Conservation (phyloP, 2,888 invertebrate genomes). For the Pollenia angustigena region DNA sequence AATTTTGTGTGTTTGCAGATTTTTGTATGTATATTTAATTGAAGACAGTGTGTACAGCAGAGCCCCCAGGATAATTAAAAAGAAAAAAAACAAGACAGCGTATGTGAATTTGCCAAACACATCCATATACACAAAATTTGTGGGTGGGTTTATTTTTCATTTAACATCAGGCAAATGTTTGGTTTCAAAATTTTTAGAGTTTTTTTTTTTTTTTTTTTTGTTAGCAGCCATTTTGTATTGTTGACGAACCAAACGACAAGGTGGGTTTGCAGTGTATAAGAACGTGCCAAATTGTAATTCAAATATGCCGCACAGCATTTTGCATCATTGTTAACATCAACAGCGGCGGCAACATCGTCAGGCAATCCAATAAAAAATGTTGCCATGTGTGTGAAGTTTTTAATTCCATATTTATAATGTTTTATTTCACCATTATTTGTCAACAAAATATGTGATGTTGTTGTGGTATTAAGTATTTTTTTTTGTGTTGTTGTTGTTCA, state of each 20-base stretch:
- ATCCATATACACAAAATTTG: neutral
- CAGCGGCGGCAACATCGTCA: neutral
- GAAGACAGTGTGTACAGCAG: neutral
- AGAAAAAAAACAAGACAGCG: constrained; percentile 20
- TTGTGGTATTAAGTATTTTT: neutral
- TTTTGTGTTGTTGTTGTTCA: constrained; percentile 6
- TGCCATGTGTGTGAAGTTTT: constrained; percentile 23
- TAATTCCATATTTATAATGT: neutral
- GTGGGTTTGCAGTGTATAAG: constrained; percentile 4
- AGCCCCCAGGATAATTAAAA: constrained; percentile 53
- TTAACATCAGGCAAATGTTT: constrained; percentile 18
- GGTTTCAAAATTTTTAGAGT: neutral
- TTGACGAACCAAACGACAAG: constrained; percentile 12
- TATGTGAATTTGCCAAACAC: constrained; percentile 36
- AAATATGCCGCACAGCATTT: constrained; percentile 23
- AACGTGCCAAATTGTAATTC: constrained; percentile 35
- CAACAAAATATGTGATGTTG: neutral
- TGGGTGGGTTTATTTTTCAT: constrained; percentile 12
- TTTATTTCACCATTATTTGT: constrained; percentile 6
- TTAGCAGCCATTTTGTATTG: constrained; percentile 49
- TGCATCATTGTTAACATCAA: constrained; percentile 35
- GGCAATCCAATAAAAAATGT: constrained; percentile 6
- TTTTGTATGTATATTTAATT: neutral
- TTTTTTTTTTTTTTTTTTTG: neutral
- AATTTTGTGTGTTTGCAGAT: neutral